Evolutionary conservation across 1,140 invertebrate species (phyloP).

Genomic region (Ridgeia piscesae): DNA sequence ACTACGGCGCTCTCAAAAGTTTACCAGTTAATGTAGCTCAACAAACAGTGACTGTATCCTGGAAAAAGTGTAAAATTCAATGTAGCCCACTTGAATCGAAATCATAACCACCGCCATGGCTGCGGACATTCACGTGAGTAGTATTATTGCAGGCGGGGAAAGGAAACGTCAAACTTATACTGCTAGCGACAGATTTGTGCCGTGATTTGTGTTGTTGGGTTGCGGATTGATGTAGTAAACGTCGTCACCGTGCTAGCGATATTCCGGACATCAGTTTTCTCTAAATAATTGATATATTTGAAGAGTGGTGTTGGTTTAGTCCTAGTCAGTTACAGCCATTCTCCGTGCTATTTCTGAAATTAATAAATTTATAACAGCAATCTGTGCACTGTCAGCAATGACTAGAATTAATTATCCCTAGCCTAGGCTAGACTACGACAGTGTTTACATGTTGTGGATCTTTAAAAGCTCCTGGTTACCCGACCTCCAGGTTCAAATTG

Average conservation of each 20-base stretch:
- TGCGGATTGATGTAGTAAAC: no score
- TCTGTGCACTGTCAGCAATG: background rate
- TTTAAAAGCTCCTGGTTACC: background rate
- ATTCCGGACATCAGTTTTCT: background rate
- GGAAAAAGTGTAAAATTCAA: background rate
- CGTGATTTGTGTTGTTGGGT: background rate
- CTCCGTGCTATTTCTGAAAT: no score
- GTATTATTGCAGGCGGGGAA: background rate
- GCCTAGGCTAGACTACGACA: no score
- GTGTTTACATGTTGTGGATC: background rate
- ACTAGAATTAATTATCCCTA: background rate
- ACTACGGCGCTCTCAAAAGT: background rate
- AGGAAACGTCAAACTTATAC: background rate
- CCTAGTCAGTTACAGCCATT: background rate
- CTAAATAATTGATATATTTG: background rate
- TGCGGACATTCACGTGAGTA: background rate
- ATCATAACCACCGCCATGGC: background rate
- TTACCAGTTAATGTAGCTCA: background rate
- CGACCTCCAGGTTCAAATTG: background rate
- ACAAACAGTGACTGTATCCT: background rate
- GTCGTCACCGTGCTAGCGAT: no score
- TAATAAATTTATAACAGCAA: background rate
- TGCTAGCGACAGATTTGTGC: background rate
- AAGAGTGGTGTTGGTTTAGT: background rate
- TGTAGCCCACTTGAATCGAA: background rate